These are phyloP conservation scores for Lymantria dispar DNA, from an alignment of 2,888 invertebrate species.

Conservation along the genomic window DNA sequence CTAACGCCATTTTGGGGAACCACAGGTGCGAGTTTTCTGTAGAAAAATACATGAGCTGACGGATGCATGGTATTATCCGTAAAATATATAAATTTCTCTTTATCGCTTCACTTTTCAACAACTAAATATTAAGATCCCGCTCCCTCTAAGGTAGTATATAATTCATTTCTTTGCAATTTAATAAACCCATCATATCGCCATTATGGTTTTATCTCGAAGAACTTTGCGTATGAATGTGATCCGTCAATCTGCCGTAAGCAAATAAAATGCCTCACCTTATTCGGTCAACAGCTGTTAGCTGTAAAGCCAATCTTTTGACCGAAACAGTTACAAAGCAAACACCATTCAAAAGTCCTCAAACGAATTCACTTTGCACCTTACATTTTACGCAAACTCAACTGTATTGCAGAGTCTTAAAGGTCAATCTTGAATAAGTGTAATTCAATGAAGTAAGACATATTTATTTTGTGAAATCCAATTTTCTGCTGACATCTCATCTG, in stretches of 20 bases:
- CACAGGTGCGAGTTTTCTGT: too few relatives aligned
- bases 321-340: constrained; percentile 35
- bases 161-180: constrained; percentile 46
- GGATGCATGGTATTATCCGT: too few relatives aligned
- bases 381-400: constrained; percentile 16
- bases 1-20: too few relatives aligned
- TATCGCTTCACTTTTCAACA: constrained; percentile 5
- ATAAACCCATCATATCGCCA: constrained; percentile 57
- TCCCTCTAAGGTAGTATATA: constrained; percentile 22
- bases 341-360: constrained; percentile 23
- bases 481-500: constrained; percentile 78
- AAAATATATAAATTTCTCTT: too few relatives aligned
- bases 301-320: constrained; percentile 48
- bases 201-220: constrained; percentile 46
- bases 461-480: constrained; percentile 81
- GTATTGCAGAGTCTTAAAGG: constrained; percentile 24
- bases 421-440: constrained; percentile 25
- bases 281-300: constrained; percentile 49
- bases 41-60: too few relatives aligned
- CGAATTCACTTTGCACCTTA: constrained; percentile 1
- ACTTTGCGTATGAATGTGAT: constrained; percentile 54
- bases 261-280: constrained; percentile 51
- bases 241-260: constrained; percentile 56
- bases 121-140: constrained; percentile 25
- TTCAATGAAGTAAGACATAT: constrained; percentile 60